Percentiles rank a stretch among this genome's conserved stretches.
Conservation (phyloP, 2,888 invertebrate genomes). For the Diarsia rubi region DNA sequence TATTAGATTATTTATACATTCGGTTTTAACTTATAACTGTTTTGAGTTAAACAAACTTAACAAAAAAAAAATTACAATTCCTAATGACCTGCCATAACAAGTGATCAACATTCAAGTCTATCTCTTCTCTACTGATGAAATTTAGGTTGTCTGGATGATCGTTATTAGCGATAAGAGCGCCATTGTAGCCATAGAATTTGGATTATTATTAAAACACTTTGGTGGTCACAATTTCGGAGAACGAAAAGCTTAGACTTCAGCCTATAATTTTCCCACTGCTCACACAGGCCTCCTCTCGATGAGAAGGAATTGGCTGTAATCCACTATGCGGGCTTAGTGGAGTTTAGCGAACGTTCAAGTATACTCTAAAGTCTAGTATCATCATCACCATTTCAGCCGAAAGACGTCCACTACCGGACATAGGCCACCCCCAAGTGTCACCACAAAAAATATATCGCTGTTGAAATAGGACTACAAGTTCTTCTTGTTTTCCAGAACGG, state of each 20-base stretch:
- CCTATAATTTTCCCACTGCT: too few relatives aligned
- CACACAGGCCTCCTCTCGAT: too few relatives aligned
- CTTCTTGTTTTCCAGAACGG: slow-evolving; percentile 93
- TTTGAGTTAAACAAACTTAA: neutral
- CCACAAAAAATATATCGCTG: neutral
- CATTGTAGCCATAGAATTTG: neutral
- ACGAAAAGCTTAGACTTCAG: neutral
- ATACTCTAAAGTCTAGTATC: neutral
- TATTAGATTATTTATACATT: slow-evolving; percentile 5
- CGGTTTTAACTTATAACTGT: neutral
- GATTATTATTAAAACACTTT: neutral
- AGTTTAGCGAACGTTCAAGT: neutral
- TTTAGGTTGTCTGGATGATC: neutral
- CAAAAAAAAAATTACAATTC: neutral
- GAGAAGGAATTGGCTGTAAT: too few relatives aligned
- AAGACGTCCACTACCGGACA: too few relatives aligned
- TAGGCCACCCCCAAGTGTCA: too few relatives aligned
- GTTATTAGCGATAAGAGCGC: neutral
- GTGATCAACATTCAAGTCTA: too few relatives aligned
- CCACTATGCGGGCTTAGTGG: too few relatives aligned
- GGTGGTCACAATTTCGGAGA: neutral
- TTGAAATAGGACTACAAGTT: neutral
- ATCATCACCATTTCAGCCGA: too few relatives aligned
- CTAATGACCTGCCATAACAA: neutral
- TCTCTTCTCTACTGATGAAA: neutral